Conservation (phyloP, 2,797 vertebrate genomes). For the Periophthalmus magnuspinnatus region DNA sequence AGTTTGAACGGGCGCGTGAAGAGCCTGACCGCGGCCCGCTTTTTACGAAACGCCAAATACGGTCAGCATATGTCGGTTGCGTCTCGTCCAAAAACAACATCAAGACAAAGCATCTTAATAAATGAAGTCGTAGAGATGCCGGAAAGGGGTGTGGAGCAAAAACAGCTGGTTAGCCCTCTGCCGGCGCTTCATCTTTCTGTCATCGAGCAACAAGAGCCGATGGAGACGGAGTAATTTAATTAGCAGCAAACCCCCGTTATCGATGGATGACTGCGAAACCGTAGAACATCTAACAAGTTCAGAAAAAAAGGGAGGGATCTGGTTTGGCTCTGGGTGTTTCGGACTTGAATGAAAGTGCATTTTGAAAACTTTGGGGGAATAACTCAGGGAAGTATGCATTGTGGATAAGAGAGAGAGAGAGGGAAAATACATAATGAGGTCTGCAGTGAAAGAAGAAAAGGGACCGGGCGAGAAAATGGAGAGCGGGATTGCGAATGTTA, state of each 20-base stretch:
- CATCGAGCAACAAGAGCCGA: constrained; percentile 66
- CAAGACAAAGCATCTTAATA: constrained; percentile 51
- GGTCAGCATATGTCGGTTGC: constrained; percentile 24
- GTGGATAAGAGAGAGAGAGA: constrained; percentile 13
- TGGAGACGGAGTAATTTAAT: constrained; percentile 74
- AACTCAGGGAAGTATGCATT: constrained; percentile 29
- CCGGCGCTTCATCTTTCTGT: constrained; percentile 72
- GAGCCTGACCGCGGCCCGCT: neutral
- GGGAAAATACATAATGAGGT: constrained; percentile 48
- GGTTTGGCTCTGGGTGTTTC: constrained; percentile 5
- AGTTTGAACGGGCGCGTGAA: neutral
- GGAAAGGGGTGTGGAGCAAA: constrained; percentile 46
- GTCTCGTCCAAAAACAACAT: constrained; percentile 42
- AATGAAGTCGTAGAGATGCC: constrained; percentile 40
- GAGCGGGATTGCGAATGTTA: constrained; percentile 45
- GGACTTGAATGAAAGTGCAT: constrained; percentile 9
- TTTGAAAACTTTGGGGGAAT: constrained; percentile 24
- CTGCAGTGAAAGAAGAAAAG: constrained; percentile 42
- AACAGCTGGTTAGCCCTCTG: constrained; percentile 72
- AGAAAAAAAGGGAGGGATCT: constrained; percentile 36
- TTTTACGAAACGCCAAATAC: constrained; percentile 6
- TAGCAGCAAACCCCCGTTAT: constrained; percentile 65
- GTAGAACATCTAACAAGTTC: constrained; percentile 64
- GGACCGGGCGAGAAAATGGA: constrained; percentile 47
- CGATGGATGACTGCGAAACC: constrained; percentile 65